phyloP scores from a whole-genome alignment of 2,113 vertebrate species.

The Sebastes fasciatus region DNA sequence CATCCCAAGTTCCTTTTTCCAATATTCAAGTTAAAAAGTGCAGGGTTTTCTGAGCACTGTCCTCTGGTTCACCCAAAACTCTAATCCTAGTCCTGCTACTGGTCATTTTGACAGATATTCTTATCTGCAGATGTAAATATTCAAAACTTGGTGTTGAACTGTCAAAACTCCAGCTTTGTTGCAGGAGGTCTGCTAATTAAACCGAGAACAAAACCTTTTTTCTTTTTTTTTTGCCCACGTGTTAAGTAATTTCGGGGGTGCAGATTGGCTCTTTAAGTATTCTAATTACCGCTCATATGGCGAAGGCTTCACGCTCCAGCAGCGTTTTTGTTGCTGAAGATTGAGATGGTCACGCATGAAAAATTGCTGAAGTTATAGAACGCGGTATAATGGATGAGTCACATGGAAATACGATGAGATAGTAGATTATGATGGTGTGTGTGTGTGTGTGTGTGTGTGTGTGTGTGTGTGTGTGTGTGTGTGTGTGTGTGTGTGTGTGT shows the following conservation, averaged over 20 bases:
- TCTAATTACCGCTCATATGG: slow-evolving; percentile 71
- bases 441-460: slow-evolving; percentile 32
- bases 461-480: not conserved
- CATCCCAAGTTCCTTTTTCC: not conserved
- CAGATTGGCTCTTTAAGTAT: slow-evolving; percentile 52
- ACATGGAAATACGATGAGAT: slow-evolving; percentile 60
- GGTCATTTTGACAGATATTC: slow-evolving; percentile 7
- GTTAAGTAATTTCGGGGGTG: slow-evolving; percentile 24
- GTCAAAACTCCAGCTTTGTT: slow-evolving; percentile 38
- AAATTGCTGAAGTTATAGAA: slow-evolving; percentile 72
- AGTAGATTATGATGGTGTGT: slow-evolving; percentile 63
- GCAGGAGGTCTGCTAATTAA: slow-evolving; percentile 52
- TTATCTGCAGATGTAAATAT: not conserved
- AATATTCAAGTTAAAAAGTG: not conserved
- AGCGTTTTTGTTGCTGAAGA: slow-evolving; percentile 67
- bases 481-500: slow-evolving; percentile 26
- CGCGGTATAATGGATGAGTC: slow-evolving; percentile 59
- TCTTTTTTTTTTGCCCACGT: slow-evolving; percentile 4
- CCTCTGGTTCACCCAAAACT: not conserved
- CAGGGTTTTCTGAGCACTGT: not conserved
- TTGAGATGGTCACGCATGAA: slow-evolving; percentile 71
- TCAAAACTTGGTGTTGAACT: not conserved
- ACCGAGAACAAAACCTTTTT: slow-evolving; percentile 25
- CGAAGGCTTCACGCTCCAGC: slow-evolving; percentile 51
- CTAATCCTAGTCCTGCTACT: not conserved